Conservation (phyloP, 2,888 invertebrate genomes). For the Scotopteryx bipunctaria region DNA sequence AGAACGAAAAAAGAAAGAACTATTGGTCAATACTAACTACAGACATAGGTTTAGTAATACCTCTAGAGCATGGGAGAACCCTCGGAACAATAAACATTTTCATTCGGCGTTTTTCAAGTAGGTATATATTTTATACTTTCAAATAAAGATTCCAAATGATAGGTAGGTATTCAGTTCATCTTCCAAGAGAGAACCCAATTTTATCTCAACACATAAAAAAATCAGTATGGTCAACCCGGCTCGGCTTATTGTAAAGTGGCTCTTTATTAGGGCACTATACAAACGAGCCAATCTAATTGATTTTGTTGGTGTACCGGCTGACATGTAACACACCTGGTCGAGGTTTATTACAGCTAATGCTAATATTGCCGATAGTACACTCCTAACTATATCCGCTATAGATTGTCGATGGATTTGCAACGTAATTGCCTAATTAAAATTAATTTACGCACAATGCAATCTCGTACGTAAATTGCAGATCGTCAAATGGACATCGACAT, state of each 20-base stretch:
- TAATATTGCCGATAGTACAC: conserved; percentile 38
- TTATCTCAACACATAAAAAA: too few relatives aligned
- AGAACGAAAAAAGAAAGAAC: too few relatives aligned
- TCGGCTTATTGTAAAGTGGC: background rate
- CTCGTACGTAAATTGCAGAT: conserved; percentile 9
- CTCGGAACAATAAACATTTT: too few relatives aligned
- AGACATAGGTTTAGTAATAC: too few relatives aligned
- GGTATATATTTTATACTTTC: too few relatives aligned
- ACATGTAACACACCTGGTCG: conserved; percentile 46
- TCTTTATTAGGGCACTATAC: conserved; percentile 10
- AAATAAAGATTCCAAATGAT: too few relatives aligned
- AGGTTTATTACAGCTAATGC: conserved; percentile 55
- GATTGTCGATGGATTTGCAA: conserved; percentile 18
- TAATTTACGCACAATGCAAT: conserved; percentile 19
- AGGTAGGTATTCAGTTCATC: too few relatives aligned
- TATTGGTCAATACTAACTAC: too few relatives aligned
- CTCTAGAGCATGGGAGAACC: too few relatives aligned
- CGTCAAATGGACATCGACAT: background rate
- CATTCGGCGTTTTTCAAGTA: too few relatives aligned
- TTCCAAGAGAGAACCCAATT: too few relatives aligned
- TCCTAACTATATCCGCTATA: conserved; percentile 31
- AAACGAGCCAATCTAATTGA: conserved; percentile 54
- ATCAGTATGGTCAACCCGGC: background rate
- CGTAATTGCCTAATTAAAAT: conserved; percentile 24
- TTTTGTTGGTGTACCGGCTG: conserved; percentile 60